Conservation (phyloP, 2,888 invertebrate species). For the Macaria liturata region DNA sequence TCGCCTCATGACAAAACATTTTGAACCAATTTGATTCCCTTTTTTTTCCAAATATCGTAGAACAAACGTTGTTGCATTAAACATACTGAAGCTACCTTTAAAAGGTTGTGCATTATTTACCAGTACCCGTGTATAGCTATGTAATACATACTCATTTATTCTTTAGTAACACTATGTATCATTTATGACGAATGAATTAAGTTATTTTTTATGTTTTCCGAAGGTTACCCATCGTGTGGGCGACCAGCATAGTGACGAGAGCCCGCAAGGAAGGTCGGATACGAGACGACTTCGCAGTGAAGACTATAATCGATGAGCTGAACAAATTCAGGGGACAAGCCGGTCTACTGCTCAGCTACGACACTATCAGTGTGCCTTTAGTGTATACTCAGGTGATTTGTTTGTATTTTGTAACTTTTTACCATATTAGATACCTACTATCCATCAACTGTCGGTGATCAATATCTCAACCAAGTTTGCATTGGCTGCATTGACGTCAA, state of each 20-base stretch:
- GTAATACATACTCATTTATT: no score
- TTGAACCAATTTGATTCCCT: no score
- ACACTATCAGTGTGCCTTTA: slow-evolving; percentile 90
- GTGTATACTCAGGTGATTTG: slow-evolving; percentile 90
- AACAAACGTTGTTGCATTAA: no score
- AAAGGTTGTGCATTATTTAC: no score
- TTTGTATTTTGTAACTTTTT: not conserved
- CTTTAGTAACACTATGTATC: no score
- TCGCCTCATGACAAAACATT: no score
- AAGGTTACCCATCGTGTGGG: slow-evolving; percentile 95
- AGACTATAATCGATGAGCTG: slow-evolving; percentile 94
- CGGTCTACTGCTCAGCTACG: slow-evolving; percentile 89
- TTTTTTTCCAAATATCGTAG: no score
- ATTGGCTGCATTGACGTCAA: no score
- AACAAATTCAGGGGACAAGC: slow-evolving; percentile 93
- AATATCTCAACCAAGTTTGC: no score
- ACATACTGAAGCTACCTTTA: no score
- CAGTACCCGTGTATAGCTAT: no score
- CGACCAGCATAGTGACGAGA: slow-evolving; percentile 93
- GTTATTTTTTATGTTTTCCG: slow-evolving; percentile 31
- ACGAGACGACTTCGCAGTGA: slow-evolving; percentile 95
- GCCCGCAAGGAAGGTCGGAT: slow-evolving; percentile 95
- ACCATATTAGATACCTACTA: not conserved
- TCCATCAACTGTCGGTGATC: not conserved
- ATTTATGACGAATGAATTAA: no score